Evolutionary conservation across 2,888 invertebrate species (phyloP).

Genomic region (Smittia sp.): DNA sequence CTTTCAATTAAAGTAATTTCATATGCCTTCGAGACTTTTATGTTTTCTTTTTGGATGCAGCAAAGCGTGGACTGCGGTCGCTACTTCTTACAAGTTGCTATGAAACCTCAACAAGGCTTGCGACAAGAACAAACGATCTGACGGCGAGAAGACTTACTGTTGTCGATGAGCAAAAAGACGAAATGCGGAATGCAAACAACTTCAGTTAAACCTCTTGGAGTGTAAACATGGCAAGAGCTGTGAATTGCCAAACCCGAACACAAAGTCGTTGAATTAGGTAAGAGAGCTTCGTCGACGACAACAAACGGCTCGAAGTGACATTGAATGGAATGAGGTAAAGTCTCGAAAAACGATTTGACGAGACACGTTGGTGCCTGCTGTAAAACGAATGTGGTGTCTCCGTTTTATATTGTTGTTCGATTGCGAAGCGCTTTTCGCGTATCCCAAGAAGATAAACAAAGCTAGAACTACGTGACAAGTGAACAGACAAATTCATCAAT

Average conservation of each 20-base stretch:
- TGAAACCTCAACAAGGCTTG: too few species aligned
- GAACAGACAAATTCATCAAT: constrained; percentile 9
- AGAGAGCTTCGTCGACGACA: constrained; percentile 3
- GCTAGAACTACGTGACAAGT: constrained; percentile 7
- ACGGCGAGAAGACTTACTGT: too few species aligned
- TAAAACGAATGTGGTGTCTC: neutral
- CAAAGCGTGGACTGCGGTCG: too few species aligned
- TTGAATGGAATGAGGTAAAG: constrained; percentile 16
- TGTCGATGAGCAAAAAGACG: too few species aligned
- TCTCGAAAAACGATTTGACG: constrained; percentile 3
- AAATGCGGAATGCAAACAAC: constrained; percentile 10
- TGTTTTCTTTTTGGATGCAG: too few species aligned
- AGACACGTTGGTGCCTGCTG: constrained; percentile 25
- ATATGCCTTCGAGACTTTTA: too few species aligned
- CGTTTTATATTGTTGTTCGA: neutral
- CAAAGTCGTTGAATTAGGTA: constrained; percentile 13
- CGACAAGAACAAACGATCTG: too few species aligned
- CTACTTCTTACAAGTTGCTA: too few species aligned
- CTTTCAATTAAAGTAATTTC: too few species aligned
- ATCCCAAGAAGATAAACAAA: neutral
- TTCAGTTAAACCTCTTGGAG: neutral
- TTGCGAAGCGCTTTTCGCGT: neutral
- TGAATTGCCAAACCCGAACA: constrained; percentile 12
- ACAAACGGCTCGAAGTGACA: neutral
- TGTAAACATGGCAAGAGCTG: constrained; percentile 9